Base-by-base conservation (phyloP, 2,797 vertebrate genomes). In the Chromis chromis region DNA sequence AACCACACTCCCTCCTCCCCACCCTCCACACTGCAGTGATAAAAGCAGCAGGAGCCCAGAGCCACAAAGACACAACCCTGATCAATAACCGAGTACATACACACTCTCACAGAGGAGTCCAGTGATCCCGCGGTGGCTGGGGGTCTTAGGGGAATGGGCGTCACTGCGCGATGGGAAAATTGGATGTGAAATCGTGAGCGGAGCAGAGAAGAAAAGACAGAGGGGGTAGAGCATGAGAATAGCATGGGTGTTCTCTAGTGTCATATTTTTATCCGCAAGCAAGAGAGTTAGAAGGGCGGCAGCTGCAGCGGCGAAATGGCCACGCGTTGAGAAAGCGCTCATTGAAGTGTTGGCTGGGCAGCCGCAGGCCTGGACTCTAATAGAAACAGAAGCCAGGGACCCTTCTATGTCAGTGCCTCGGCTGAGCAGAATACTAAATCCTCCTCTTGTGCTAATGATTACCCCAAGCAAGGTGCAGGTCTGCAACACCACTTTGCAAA, bases 321-420 rank as follows among this genome's bases (percentile, higher is more conserved):
- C 82, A 58, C 27, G 79, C 66, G 56, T 75, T 70, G 77, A 90
- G 87, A 88, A 84, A 85, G 84, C 70, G 9, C 74, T 86, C 84
- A 85, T 66, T 85, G 85, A 92, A 87, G 89, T 88, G 87, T 82
- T 86, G 76, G 81, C 70, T 76, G 80, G 82, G 88, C 70, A 65
- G 90, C 89, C 86, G 33, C 49, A 3, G 92, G 89, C 86, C 81
- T 55, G 74, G 84, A 83, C 86, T 63, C 87, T 91, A 91, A 93
- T 91, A 89, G 88, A 90, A 90, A 87, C 86, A 91, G 90, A 91
- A 90, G 86, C 82, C 85, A 68, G 79, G 81, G 87, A 88, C 79
- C 77, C 78, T 81, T 84, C 79, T 58, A 21, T 89, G 90, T 90
- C 86, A 89, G 82, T 5, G 82, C 65, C 62, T 74, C 59, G 0